Conservation (phyloP, 2,888 invertebrate species). For the Cryptus armator region DNA sequence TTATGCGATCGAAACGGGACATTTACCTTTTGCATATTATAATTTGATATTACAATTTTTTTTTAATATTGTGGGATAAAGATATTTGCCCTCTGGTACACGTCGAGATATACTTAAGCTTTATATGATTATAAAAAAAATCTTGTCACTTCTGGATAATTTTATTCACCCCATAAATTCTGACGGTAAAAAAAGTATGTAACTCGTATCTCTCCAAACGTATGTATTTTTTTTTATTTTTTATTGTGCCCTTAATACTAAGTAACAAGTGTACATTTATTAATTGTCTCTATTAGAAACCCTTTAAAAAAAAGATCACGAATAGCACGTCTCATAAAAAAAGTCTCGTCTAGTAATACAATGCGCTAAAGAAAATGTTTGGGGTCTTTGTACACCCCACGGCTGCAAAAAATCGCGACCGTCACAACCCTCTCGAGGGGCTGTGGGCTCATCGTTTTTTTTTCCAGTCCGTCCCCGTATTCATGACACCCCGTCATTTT, state of each 20-base stretch:
- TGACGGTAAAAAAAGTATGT: background rate
- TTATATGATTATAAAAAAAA: background rate
- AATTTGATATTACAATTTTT: background rate
- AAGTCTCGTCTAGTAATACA: background rate
- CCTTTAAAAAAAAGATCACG: background rate
- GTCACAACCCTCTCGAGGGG: slow-evolving; percentile 8
- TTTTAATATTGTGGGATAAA: background rate
- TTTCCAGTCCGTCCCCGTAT: slow-evolving; percentile 14
- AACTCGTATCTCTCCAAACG: background rate
- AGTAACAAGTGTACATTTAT: background rate
- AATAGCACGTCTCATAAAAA: background rate
- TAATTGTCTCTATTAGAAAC: background rate
- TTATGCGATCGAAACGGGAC: background rate
- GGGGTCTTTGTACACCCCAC: background rate
- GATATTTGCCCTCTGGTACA: background rate
- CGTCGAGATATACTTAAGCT: background rate
- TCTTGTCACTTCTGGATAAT: background rate
- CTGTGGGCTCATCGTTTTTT: slow-evolving; percentile 35
- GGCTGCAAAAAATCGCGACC: slow-evolving; percentile 33
- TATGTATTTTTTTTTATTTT: background rate
- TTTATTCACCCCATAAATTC: background rate
- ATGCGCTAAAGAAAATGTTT: background rate
- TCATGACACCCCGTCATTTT: slow-evolving; percentile 54
- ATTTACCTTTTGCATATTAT: background rate
- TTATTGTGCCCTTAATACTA: background rate